Base-by-base conservation (phyloP, 2,113 vertebrate species). In the Zosterops borbonicus region DNA sequence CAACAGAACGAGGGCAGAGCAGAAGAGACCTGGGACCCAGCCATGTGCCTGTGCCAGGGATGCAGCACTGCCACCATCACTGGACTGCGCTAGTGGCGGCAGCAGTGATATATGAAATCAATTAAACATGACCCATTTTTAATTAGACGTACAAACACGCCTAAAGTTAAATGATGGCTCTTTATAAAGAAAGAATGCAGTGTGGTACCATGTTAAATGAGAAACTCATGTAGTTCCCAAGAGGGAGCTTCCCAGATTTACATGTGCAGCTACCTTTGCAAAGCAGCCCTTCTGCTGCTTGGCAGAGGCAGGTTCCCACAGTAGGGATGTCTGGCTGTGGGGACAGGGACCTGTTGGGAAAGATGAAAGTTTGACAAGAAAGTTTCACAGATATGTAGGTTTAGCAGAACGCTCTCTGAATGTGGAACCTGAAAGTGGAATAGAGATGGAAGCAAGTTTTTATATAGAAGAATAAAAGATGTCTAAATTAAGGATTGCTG, bases 91-190 rank as follows among this genome's bases (percentile, higher is more conserved):
- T 35, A 80, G 84, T 11, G 18, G 89, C 22, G 0, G 92, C 56
- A 12, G 83, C 59, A 63, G 75, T 82, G 92, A 93, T 95, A 83
- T 70, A 94, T 92, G 90, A 81, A 86, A 88, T 81, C 93, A 95
- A 97, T 95, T 94, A 95, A 95, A 92, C 56, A 73, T 69, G 92
- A 81, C 78, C 91, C 83, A 92, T 59, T 87, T 83, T 90, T 95
- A 95, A 96, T 96, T 92, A 92, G 90, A 90, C 90, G 92, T 93
- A 88, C 94, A 97, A 96, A 95, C 94, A 96, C 7, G 59, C 90
- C 94, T 92, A 23, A 69, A 95, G 94, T 95, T 90, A 94, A 93
- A 87, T 80, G 87, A 95, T 82, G 78, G 83, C 83, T 92, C 92
- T 93, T 85, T 92, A 63, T 74, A 85, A 89, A 73, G 70, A 74